Evolutionary conservation across 2,888 invertebrate genomes (phyloP).

Genomic region (Plutella xylostella): DNA sequence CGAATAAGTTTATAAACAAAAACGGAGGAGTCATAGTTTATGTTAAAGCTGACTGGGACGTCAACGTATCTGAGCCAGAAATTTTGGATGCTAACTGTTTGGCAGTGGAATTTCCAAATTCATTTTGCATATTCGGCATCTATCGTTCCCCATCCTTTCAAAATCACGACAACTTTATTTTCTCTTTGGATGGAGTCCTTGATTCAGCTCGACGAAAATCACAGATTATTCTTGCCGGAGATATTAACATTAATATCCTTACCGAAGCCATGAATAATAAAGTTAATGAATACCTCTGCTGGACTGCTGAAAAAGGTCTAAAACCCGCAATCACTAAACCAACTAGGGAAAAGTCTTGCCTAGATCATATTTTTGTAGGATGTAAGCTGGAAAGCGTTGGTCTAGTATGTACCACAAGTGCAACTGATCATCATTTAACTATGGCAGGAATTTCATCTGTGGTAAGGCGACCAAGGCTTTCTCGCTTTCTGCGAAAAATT

Average conservation of each 20-base stretch:
- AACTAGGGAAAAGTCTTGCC: background rate
- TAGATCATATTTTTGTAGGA: background rate
- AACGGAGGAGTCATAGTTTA: background rate
- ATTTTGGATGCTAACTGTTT: background rate
- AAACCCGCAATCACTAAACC: background rate
- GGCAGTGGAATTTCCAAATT: background rate
- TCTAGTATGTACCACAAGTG: background rate
- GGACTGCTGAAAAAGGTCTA: background rate
- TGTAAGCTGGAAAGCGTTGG: background rate
- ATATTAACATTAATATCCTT: background rate
- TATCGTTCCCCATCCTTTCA: background rate
- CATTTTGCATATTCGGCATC: background rate
- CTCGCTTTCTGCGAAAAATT: no score
- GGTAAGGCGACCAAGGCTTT: no score
- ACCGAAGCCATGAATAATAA: no score
- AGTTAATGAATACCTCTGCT: background rate
- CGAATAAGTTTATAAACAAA: background rate
- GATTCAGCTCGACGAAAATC: background rate
- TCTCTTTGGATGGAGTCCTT: background rate
- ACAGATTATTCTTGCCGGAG: background rate
- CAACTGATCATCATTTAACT: background rate
- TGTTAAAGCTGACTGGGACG: background rate
- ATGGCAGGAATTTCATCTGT: background rate
- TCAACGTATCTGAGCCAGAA: background rate
- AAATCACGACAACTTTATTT: background rate